Evolutionary conservation across 1,140 invertebrate species (phyloP).

Genomic region (Drosophila lacteicornis): DNA sequence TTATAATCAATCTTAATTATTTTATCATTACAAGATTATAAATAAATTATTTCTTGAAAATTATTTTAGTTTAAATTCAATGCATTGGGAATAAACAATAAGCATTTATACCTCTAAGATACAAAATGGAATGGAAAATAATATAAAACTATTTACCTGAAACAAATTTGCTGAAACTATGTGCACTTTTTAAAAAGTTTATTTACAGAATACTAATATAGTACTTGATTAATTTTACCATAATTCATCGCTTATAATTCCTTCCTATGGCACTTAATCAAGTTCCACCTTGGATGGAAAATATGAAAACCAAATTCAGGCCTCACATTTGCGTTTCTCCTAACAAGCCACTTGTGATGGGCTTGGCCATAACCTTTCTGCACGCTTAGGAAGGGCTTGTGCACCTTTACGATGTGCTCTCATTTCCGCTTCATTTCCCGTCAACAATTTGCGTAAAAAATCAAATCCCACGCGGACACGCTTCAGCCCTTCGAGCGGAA

Average conservation of each 20-base stretch:
- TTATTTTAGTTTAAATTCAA: too few species aligned
- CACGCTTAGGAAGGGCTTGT: constrained; percentile 36
- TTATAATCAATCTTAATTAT: too few species aligned
- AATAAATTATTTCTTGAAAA: too few species aligned
- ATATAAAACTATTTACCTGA: too few species aligned
- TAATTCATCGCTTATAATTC: neutral
- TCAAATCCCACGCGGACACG: constrained; percentile 37
- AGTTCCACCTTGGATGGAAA: neutral
- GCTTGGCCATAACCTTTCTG: constrained; percentile 15
- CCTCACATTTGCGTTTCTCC: constrained; percentile 6
- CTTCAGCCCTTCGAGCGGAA: constrained; percentile 8
- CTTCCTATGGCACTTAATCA: constrained; percentile 7
- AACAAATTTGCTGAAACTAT: too few species aligned
- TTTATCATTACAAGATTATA: too few species aligned
- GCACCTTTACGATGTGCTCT: constrained; percentile 62
- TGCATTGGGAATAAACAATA: too few species aligned
- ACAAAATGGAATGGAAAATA: too few species aligned
- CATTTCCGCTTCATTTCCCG: constrained; percentile 75
- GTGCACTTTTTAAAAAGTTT: too few species aligned
- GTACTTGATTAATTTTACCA: too few species aligned
- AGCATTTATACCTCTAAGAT: too few species aligned
- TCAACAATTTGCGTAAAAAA: constrained; percentile 57
- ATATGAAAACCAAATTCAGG: constrained; percentile 7
- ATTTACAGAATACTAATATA: too few species aligned
- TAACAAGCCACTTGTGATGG: constrained; percentile 13